phyloP scores from a whole-genome alignment of 2,113 vertebrate species.

The Polypterus senegalus region DNA sequence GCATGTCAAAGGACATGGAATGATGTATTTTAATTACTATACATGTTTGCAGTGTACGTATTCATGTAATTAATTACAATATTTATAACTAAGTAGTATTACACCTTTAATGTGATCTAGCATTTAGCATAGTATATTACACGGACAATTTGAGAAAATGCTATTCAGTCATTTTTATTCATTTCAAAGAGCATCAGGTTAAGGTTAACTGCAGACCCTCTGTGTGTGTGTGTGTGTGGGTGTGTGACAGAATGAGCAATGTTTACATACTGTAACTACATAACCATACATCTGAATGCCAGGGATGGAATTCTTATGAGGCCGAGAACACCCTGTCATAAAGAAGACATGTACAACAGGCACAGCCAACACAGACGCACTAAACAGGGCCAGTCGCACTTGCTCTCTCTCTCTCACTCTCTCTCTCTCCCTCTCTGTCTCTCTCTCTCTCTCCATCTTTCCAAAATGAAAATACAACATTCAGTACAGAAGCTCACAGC shows the following conservation, averaged over 20 bases:
- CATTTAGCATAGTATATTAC: too few species aligned
- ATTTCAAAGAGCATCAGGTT: too few species aligned
- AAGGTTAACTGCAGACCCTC: background rate
- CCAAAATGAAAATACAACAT: conserved; percentile 24
- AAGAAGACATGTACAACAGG: conserved; percentile 1
- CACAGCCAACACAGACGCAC: background rate
- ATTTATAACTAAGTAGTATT: too few species aligned
- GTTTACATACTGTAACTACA: conserved; percentile 6
- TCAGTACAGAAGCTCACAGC: conserved; percentile 26
- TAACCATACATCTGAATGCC: too few species aligned
- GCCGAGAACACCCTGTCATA: background rate
- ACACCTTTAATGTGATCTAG: too few species aligned
- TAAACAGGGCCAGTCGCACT: conserved; percentile 1
- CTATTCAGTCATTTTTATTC: too few species aligned
- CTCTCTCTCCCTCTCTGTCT: conserved; percentile 20
- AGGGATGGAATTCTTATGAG: background rate
- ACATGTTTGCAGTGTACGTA: too few species aligned
- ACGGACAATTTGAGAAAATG: too few species aligned
- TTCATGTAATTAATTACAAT: too few species aligned
- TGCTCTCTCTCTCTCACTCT: background rate
- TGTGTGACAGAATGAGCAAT: conserved; percentile 2
- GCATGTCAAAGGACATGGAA: too few species aligned
- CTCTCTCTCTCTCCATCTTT: conserved; percentile 34
- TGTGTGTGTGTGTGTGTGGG: conserved; percentile 5
- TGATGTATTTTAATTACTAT: too few species aligned